Conservation (phyloP, 1,140 invertebrate genomes). For the Halictus rubicundus region DNA sequence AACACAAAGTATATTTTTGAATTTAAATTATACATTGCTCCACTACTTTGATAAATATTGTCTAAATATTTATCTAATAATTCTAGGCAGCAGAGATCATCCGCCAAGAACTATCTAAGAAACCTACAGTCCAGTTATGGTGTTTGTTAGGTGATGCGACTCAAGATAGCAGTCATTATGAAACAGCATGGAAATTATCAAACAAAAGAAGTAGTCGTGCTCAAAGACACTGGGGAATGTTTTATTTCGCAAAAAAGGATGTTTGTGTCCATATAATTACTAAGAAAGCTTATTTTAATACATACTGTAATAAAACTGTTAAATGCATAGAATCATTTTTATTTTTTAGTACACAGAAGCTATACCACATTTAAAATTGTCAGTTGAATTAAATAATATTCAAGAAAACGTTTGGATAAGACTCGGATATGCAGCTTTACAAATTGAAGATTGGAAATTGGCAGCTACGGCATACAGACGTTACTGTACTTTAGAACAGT, state of each 20-base stretch:
- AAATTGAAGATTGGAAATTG: conserved; percentile 89
- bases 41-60: neutral
- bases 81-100: conserved; percentile 93
- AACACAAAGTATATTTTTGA: conserved; percentile 86
- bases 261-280: conserved; percentile 61
- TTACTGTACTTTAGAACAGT: conserved; percentile 92
- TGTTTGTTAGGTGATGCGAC: conserved; percentile 94
- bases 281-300: neutral
- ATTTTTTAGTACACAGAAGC: conserved; percentile 85
- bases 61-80: conserved; percentile 9
- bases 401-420: conserved; percentile 92
- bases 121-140: conserved; percentile 92
- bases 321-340: conserved; percentile 31
- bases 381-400: conserved; percentile 91
- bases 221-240: conserved; percentile 91
- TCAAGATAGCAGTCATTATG: conserved; percentile 86
- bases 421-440: conserved; percentile 91
- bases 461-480: conserved; percentile 92
- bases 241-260: conserved; percentile 87
- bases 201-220: conserved; percentile 88
- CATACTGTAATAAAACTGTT: conserved; percentile 9
- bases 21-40: conserved; percentile 2
- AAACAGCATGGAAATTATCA: conserved; percentile 95
- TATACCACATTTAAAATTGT: conserved; percentile 89
- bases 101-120: conserved; percentile 88